Conservation (phyloP, 2,797 vertebrate species). For the Podargus strigoides region DNA sequence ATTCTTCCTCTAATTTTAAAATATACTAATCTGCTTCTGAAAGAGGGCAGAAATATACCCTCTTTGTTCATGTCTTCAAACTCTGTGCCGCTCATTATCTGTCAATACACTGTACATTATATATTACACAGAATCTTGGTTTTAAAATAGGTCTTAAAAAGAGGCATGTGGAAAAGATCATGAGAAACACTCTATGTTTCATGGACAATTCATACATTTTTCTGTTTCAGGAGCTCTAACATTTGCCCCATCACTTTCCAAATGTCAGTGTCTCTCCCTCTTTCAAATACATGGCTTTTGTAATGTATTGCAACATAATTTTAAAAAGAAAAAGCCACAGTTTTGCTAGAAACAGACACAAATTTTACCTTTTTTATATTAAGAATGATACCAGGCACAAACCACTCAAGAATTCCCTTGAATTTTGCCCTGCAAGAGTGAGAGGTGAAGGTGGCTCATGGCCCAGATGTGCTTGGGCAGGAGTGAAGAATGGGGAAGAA, state of each 20-base stretch:
- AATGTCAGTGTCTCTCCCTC: not conserved
- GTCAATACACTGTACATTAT: not conserved
- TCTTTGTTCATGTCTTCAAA: not conserved
- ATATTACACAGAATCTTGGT: not conserved
- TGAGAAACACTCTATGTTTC: not conserved
- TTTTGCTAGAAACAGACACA: no score
- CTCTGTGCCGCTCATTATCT: not conserved
- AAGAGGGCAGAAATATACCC: not conserved
- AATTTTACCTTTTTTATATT: no score
- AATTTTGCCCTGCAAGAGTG: not conserved
- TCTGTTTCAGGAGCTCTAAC: not conserved
- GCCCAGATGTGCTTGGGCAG: no score
- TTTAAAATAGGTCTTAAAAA: not conserved
- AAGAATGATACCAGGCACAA: not conserved
- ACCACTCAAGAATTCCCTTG: not conserved
- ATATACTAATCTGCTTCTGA: not conserved
- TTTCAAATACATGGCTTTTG: not conserved
- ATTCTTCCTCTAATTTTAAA: not conserved
- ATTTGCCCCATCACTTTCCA: not conserved
- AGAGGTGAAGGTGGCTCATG: no score
- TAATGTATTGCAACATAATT: not conserved
- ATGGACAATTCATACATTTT: not conserved
- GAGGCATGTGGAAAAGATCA: not conserved
- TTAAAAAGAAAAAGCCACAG: no score
- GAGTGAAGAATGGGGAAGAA: no score